Evolutionary conservation across 92 coral and sea anemone genomes (phyloP).

Genomic region (Umimayanthus chanpuru): DNA sequence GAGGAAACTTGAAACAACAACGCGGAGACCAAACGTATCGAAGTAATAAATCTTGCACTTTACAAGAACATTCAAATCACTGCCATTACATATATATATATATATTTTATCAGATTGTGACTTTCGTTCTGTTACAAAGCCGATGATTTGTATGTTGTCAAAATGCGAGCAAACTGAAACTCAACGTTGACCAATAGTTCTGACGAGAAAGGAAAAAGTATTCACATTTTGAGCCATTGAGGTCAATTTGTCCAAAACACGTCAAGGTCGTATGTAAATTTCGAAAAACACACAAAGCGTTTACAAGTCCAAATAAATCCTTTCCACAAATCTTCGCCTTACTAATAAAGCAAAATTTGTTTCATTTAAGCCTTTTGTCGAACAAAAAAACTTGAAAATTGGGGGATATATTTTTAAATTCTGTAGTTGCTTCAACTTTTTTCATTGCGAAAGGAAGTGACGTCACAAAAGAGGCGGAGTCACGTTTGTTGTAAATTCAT

Average conservation of each 20-base stretch:
- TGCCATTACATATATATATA: background rate
- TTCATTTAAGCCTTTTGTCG: background rate
- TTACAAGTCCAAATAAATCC: background rate
- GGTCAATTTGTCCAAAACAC: conserved; percentile 38
- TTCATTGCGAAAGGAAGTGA: conserved; percentile 69
- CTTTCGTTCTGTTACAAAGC: background rate
- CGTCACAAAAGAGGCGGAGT: conserved; percentile 78
- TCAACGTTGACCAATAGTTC: background rate
- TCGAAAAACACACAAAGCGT: conserved; percentile 19
- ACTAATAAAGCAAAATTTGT: background rate
- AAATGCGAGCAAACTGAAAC: background rate
- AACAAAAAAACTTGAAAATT: background rate
- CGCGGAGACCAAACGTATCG: conserved; percentile 14
- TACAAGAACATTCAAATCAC: background rate
- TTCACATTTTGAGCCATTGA: conserved; percentile 5
- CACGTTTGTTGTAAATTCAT: conserved; percentile 58
- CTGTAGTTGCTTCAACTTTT: background rate
- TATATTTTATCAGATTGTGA: no score
- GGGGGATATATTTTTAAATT: background rate
- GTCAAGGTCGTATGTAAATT: conserved; percentile 45
- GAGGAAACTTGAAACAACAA: conserved; percentile 24
- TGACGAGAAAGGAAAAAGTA: conserved; percentile 27
- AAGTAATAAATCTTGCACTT: background rate
- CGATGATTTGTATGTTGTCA: background rate
- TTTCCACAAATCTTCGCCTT: background rate